Conservation (phyloP, 2,797 vertebrate genomes). For the Protonibea diacanthus region DNA sequence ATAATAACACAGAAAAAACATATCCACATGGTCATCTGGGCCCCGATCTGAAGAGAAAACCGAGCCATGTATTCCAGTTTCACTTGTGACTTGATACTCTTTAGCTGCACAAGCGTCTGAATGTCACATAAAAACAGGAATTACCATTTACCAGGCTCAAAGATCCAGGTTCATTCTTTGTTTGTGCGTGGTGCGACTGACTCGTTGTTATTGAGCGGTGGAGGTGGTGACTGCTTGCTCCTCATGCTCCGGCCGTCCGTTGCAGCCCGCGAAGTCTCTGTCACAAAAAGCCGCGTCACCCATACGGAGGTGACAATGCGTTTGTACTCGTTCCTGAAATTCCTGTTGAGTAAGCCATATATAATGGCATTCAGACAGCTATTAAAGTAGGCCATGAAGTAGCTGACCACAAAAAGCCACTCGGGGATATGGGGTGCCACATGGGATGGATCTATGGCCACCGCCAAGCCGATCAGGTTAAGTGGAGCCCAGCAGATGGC, state of each 20-base stretch:
- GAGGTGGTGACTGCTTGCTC: slow-evolving; percentile 84
- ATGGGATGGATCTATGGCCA: slow-evolving; percentile 84
- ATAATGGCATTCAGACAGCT: slow-evolving; percentile 90
- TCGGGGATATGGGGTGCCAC: slow-evolving; percentile 83
- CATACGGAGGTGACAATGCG: slow-evolving; percentile 86
- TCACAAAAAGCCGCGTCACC: slow-evolving; percentile 84
- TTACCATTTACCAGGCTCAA: slow-evolving; percentile 28
- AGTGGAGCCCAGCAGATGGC: slow-evolving; percentile 90
- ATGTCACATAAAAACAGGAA: slow-evolving; percentile 65
- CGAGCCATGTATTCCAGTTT: slow-evolving; percentile 63
- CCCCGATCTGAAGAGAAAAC: slow-evolving; percentile 32
- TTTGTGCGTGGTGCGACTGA: slow-evolving; percentile 74
- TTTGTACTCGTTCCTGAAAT: slow-evolving; percentile 89
- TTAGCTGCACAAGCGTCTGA: slow-evolving; percentile 69
- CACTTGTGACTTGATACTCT: slow-evolving; percentile 45
- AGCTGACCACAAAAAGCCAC: slow-evolving; percentile 88
- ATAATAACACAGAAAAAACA: slow-evolving; percentile 3
- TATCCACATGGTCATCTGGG: neutral
- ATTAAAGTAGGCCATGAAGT: slow-evolving; percentile 91
- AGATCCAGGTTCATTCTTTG: slow-evolving; percentile 66
- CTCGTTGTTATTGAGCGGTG: slow-evolving; percentile 83
- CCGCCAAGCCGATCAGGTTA: slow-evolving; percentile 88
- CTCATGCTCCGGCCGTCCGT: slow-evolving; percentile 82
- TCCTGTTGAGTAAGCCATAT: slow-evolving; percentile 89
- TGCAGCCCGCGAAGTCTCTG: slow-evolving; percentile 83